Evolutionary conservation across 2,797 vertebrate species (phyloP).

Genomic region (Paramormyrops hopkinsi): DNA sequence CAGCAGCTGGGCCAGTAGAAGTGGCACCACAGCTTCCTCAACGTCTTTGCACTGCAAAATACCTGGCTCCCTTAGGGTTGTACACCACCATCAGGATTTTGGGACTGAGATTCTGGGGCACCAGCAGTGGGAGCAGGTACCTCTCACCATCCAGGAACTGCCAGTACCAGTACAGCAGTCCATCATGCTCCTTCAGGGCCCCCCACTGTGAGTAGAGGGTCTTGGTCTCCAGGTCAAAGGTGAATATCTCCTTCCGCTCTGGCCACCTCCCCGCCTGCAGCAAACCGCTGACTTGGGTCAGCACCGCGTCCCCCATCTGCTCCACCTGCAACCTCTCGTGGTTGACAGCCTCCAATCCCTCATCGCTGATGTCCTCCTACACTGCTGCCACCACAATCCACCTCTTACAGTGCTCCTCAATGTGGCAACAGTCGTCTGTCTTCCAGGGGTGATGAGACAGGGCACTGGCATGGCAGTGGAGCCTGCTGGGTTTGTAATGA

Average conservation of each 20-base stretch:
- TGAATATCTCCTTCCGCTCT: background rate
- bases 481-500: background rate
- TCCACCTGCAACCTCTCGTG: background rate
- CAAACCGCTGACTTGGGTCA: background rate
- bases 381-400: background rate
- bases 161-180: background rate
- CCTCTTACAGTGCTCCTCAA: background rate
- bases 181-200: background rate
- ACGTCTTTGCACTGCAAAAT: background rate
- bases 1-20: background rate
- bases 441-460: background rate
- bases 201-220: background rate
- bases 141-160: background rate
- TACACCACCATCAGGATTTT: background rate
- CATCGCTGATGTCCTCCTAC: background rate
- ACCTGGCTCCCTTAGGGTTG: background rate
- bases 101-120: background rate
- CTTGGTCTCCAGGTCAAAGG: background rate
- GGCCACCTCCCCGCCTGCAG: background rate
- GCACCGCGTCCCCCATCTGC: background rate
- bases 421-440: background rate
- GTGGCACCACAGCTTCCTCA: background rate
- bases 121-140: background rate
- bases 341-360: background rate
- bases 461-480: background rate